Evolutionary conservation across 2,113 vertebrate species (phyloP), one percentile per base, ranked within the genome.

Genomic region (Hypomesus transpacificus): DNA sequence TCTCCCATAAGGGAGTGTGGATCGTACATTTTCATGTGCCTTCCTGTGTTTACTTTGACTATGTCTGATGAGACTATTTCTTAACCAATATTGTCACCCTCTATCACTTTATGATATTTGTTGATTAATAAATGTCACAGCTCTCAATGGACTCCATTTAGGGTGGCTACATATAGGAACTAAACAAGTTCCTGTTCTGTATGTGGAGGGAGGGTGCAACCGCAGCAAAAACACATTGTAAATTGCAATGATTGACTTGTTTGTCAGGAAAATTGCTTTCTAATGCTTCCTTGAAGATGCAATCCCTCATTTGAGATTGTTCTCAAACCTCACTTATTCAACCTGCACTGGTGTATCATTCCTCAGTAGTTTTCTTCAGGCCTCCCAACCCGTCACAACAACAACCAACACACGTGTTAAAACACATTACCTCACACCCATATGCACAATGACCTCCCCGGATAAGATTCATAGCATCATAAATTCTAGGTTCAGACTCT

Each of bases 21-120:
- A 71, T 56, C 63, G 76, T 85, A 75, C 39, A 85, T 81, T 82
- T 39, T 78, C 68, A 64, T 70, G 54, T 51, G 39, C 22, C 17
- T 74, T 67, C 28, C 65, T 80, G 72, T 80, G 68, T 84, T 81
- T 77, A 73, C 21, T 62, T 50, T 59, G 13, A 70, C 69, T 75
- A 63, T 67, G 51, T 83, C 50, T 66, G 70, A 57, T 57, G 74
- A 62, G 76, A 69, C 62, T 24, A 69, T 52, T 22, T 0, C 5
- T 9, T 26, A 39, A 73, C 74, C 73, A 75, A n/a, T 13, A 3
- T 46, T 65, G 58, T 54, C 68, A 28, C 66, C 78, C 69, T 63
- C 26, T 70, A 70, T 58, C 58, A 64, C 77, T 66, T 8, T 46
- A 26, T 26, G 65, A 76, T 2, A 8, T 14, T 60, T 69, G 46